Evolutionary conservation across 2,113 vertebrate species (phyloP).

Genomic region (Mystacornis crossleyi): DNA sequence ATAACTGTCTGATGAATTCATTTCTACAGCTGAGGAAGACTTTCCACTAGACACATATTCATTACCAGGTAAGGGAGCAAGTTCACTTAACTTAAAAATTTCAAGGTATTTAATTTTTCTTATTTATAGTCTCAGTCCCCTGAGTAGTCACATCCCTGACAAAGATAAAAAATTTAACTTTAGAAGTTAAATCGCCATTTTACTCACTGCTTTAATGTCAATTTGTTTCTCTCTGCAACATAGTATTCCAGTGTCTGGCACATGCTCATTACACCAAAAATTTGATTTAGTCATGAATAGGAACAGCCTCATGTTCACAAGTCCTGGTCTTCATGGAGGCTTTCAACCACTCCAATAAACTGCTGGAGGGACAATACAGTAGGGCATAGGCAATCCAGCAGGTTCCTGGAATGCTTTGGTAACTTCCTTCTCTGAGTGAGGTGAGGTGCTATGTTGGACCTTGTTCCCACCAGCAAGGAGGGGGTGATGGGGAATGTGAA

Average conservation of each 20-base stretch:
- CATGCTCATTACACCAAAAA: not conserved
- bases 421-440: not conserved
- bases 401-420: not conserved
- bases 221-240: not conserved
- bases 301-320: not conserved
- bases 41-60: constrained; percentile 7
- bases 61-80: constrained; percentile 38
- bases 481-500: not conserved
- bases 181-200: not conserved
- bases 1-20: not conserved
- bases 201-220: not conserved
- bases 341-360: not conserved
- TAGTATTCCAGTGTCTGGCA: not conserved
- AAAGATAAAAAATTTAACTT: constrained; percentile 24
- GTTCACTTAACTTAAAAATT: not conserved
- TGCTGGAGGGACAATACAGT: not conserved
- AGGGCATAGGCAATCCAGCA: not conserved
- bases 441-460: not conserved
- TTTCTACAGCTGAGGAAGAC: not conserved
- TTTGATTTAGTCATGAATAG: not conserved
- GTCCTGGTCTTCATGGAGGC: not conserved
- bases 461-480: not conserved
- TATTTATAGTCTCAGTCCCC: constrained; percentile 28
- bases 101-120: constrained; percentile 39
- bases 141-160: not conserved